These are phyloP conservation scores for Gasteruption jaculator DNA, from an alignment of 2,888 invertebrate species.

Conservation along the genomic window DNA sequence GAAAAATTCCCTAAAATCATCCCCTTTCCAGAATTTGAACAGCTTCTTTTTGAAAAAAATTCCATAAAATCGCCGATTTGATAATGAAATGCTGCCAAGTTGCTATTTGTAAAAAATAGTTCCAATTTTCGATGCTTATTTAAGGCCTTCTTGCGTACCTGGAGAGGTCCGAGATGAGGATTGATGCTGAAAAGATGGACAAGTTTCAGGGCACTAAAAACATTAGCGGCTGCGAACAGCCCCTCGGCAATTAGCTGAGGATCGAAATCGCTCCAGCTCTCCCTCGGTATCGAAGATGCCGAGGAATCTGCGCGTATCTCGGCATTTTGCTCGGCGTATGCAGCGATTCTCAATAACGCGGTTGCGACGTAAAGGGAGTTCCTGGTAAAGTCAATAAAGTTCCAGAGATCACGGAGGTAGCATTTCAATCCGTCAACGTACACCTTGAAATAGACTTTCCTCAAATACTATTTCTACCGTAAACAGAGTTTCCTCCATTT, in stretches of 20 bases:
- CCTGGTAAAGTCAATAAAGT: constrained; percentile 90
- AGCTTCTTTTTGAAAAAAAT: no score
- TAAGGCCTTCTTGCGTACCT: constrained; percentile 45
- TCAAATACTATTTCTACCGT: constrained; percentile 1
- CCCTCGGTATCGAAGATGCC: constrained; percentile 73
- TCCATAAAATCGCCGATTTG: not conserved
- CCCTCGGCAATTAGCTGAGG: constrained; percentile 91
- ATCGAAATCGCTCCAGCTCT: constrained; percentile 89
- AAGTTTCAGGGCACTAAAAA: constrained; percentile 86
- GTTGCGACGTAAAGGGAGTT: constrained; percentile 81
- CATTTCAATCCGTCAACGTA: constrained; percentile 81
- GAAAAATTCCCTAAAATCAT: no score
- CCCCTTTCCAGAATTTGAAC: no score
- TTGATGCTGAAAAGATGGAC: constrained; percentile 91
- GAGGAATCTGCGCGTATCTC: constrained; percentile 67
- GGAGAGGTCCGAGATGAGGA: constrained; percentile 87
- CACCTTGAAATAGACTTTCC: constrained; percentile 52
- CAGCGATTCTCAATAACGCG: constrained; percentile 63
- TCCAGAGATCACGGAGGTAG: constrained; percentile 92
- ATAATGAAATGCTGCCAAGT: not conserved
- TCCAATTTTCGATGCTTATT: not conserved
- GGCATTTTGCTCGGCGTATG: constrained; percentile 69
- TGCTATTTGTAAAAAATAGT: not conserved
- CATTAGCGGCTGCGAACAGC: constrained; percentile 90
- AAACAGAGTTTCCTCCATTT: no score